These are phyloP conservation scores for Yoshiicerus persimilis DNA, from an alignment of 1,140 invertebrate genomes.

Conservation along the genomic window DNA sequence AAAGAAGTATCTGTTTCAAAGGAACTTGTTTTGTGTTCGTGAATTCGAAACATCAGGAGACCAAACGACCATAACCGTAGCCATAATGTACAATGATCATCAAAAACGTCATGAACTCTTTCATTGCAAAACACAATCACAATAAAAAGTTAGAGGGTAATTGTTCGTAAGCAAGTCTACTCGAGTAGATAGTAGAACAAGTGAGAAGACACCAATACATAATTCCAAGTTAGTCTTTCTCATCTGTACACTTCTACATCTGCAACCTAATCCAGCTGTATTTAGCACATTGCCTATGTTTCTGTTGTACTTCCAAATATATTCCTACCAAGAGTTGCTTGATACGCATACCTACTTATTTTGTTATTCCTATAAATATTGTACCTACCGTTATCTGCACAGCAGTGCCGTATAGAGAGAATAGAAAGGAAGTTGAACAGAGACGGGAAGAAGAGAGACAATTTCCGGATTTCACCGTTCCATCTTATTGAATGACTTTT, in stretches of 20 bases:
- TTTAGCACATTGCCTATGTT: no score
- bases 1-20: no score
- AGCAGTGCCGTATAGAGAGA: neutral
- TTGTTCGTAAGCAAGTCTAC: neutral
- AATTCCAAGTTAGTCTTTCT: neutral
- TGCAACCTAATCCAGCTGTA: no score
- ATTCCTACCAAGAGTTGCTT: no score
- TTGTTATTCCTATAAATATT: no score
- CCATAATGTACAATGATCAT: neutral
- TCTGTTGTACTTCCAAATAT: no score
- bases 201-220: no score
- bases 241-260: no score
- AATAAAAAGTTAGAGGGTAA: neutral
- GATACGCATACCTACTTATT: no score
- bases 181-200: neutral
- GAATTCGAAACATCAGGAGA: neutral
- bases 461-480: neutral
- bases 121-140: conserved; percentile 7
- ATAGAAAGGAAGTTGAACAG: neutral
- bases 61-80: neutral
- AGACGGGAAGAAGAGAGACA: neutral
- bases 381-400: no score
- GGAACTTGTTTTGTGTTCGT: neutral
- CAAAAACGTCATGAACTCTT: conserved; percentile 1
- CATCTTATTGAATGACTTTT: neutral